Conservation (phyloP, 53 echinoderm and acorn worm species). For the Apostichopus leukothele region DNA sequence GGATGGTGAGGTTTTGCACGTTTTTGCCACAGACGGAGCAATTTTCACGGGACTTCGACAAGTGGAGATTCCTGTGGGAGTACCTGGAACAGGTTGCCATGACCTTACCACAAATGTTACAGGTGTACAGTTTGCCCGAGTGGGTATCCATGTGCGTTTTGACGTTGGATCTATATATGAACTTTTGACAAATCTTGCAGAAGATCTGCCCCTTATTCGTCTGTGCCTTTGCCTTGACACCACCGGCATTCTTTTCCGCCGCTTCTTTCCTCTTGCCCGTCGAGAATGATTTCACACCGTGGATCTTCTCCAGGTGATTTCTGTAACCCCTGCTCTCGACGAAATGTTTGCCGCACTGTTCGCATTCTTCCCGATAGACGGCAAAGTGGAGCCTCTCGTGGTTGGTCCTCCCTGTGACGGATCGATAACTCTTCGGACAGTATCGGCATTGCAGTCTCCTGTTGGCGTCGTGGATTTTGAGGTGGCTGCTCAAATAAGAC, state of each 20-base stretch:
- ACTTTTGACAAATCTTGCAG: constrained; percentile 4
- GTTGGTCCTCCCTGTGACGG: constrained; percentile 11
- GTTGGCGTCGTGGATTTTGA: constrained; percentile 18
- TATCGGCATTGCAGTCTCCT: constrained; percentile 5
- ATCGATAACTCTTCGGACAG: constrained; percentile 7
- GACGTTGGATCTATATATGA: neutral
- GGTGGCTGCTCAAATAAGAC: neutral
- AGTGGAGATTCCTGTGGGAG: constrained; percentile 7
- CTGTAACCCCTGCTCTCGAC: neutral
- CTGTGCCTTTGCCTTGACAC: neutral
- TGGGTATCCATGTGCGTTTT: constrained; percentile 1
- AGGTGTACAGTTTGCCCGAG: constrained; percentile 13
- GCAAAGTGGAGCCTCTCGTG: constrained; percentile 34
- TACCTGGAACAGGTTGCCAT: constrained; percentile 1
- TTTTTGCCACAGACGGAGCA: neutral
- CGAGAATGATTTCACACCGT: neutral
- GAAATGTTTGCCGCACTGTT: constrained; percentile 10
- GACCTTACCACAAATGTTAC: constrained; percentile 24
- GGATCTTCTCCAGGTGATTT: neutral
- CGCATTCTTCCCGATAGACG: constrained; percentile 3
- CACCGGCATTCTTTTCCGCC: neutral
- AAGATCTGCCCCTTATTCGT: neutral
- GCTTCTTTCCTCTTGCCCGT: neutral
- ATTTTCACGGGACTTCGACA: neutral
- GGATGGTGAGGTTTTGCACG: neutral